A percentile compares a stretch with the other conserved stretches of the same genome.
These are phyloP conservation scores for Papilio demoleus DNA, from an alignment of 2,888 invertebrate genomes.

Conservation along the genomic window DNA sequence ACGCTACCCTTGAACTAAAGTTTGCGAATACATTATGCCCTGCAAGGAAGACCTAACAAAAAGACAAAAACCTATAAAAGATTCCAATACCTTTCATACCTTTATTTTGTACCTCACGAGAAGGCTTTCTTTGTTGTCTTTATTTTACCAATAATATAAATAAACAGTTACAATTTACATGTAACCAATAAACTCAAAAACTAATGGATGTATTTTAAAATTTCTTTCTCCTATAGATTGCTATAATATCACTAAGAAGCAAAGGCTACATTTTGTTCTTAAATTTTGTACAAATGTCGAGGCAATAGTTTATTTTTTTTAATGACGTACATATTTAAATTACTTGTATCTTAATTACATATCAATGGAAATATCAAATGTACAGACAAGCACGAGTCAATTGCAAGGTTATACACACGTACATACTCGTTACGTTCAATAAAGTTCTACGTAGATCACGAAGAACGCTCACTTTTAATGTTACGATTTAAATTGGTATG, in stretches of 20 bases:
- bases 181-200: too few relatives aligned
- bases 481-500: constrained; percentile 6
- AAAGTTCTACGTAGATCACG: constrained; percentile 16
- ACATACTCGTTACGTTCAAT: constrained; percentile 16
- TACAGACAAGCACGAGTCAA: constrained; percentile 17
- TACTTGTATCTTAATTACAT: neutral
- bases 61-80: neutral
- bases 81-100: neutral
- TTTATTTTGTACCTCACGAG: neutral
- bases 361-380: constrained; percentile 28
- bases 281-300: too few relatives aligned
- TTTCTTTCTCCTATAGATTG: too few relatives aligned
- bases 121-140: too few relatives aligned
- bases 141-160: too few relatives aligned
- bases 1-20: constrained; percentile 15
- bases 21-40: constrained; percentile 15
- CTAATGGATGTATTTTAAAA: too few relatives aligned
- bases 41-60: constrained; percentile 10
- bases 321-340: neutral
- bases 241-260: too few relatives aligned
- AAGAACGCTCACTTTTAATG: constrained; percentile 15
- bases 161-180: too few relatives aligned
- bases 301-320: neutral
- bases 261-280: too few relatives aligned
- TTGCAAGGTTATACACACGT: constrained; percentile 22